Conservation (phyloP, 2,888 invertebrate genomes). For the Seira musarum region DNA sequence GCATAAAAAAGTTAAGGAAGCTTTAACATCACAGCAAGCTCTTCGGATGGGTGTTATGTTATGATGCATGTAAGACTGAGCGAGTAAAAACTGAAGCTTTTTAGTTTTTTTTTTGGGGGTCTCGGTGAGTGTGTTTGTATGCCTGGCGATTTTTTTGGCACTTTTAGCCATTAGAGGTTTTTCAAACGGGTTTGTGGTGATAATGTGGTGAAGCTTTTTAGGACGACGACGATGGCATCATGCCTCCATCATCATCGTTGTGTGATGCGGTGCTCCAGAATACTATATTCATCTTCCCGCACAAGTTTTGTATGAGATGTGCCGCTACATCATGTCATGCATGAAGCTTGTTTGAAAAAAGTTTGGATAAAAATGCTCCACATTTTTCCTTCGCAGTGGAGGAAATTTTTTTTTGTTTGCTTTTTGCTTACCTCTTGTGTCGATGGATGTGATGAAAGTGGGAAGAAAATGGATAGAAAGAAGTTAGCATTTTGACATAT, state of each 20-base stretch:
- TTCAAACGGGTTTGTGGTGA: slow-evolving; percentile 45
- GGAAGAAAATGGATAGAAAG: slow-evolving; percentile 21
- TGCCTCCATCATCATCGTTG: slow-evolving; percentile 11
- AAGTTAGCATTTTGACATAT: slow-evolving; percentile 20
- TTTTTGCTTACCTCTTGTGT: slow-evolving; percentile 17
- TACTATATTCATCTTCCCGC: not conserved
- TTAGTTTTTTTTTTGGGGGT: too few species aligned
- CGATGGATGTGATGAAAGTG: slow-evolving; percentile 7
- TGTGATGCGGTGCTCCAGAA: not conserved
- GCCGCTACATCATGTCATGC: too few species aligned
- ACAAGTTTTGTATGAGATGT: slow-evolving; percentile 18
- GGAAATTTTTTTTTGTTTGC: not conserved
- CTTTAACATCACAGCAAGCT: too few species aligned
- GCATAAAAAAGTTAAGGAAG: too few species aligned
- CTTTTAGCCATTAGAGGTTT: slow-evolving; percentile 54
- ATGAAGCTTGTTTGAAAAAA: too few species aligned
- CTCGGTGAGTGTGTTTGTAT: slow-evolving; percentile 8
- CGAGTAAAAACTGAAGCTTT: too few species aligned
- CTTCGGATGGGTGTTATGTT: too few species aligned
- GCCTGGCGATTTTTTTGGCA: slow-evolving; percentile 39
- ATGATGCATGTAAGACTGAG: too few species aligned
- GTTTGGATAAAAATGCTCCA: too few species aligned
- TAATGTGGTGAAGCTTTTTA: slow-evolving; percentile 43
- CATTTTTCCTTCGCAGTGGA: too few species aligned
- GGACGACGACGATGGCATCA: slow-evolving; percentile 42